Evolutionary conservation across 2,797 vertebrate genomes (phyloP).

Genomic region (Paratrypauchen microcephalus): DNA sequence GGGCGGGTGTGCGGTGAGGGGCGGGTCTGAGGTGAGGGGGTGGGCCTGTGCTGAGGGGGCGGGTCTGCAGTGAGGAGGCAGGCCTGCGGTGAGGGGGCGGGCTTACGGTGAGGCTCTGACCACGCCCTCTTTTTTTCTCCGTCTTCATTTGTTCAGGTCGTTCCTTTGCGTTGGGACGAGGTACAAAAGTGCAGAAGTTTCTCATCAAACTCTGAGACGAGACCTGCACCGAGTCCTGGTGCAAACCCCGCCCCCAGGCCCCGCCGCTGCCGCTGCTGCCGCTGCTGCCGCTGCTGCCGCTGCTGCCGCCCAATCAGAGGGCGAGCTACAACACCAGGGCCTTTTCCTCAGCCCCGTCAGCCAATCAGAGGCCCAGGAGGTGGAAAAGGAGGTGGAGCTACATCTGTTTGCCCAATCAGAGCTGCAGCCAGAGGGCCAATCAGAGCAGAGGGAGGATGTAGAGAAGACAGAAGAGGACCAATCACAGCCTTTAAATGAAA

Average conservation of each 20-base stretch:
- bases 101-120: too few species aligned
- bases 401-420: neutral
- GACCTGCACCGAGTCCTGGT: constrained; percentile 78
- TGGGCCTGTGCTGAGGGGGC: too few species aligned
- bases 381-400: neutral
- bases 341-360: neutral
- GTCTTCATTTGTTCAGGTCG: constrained; percentile 36
- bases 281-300: too few species aligned
- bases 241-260: constrained; percentile 19
- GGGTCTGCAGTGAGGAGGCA: too few species aligned
- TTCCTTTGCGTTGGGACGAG: constrained; percentile 49
- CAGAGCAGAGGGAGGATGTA: neutral
- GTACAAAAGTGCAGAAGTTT: constrained; percentile 70
- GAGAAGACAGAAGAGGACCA: neutral
- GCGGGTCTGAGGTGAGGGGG: too few species aligned
- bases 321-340: neutral
- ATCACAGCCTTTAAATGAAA: neutral
- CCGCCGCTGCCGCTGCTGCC: too few species aligned
- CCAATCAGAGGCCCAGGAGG: neutral
- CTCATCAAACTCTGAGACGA: constrained; percentile 69
- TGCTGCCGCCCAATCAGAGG: neutral
- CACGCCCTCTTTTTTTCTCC: too few species aligned
- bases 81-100: too few species aligned
- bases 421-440: neutral
- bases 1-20: too few species aligned